phyloP scores from a whole-genome alignment of 2,797 vertebrate genomes.

The Clarias pachynema region DNA sequence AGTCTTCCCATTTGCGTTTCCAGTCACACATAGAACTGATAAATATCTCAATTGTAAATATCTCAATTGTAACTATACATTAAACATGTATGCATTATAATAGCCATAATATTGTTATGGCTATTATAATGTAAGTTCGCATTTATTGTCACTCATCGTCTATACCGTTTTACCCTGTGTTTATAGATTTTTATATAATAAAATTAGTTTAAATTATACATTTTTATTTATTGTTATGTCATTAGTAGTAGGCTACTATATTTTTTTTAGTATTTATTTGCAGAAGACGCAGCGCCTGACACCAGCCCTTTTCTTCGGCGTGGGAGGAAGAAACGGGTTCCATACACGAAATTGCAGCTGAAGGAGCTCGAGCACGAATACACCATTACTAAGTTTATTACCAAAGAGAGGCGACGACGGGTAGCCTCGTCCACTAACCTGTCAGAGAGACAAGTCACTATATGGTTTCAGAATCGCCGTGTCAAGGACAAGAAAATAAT shows the following conservation, averaged over 20 bases:
- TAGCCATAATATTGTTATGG: too few species aligned
- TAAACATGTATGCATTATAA: neutral
- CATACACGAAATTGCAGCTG: constrained; percentile 83
- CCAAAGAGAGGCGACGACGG: constrained; percentile 94
- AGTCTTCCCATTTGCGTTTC: neutral
- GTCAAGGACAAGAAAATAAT: constrained; percentile 84
- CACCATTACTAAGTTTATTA: constrained; percentile 96
- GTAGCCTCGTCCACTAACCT: constrained; percentile 85
- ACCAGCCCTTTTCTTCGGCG: constrained; percentile 75
- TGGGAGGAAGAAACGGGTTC: constrained; percentile 84
- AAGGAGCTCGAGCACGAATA: constrained; percentile 94
- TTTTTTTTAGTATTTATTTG: constrained; percentile 41
- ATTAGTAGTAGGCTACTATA: neutral
- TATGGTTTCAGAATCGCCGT: constrained; percentile 89
- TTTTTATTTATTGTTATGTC: neutral
- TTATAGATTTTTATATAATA: neutral
- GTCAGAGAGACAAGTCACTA: constrained; percentile 85
- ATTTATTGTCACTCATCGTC: too few species aligned
- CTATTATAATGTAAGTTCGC: too few species aligned
- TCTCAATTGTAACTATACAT: neutral
- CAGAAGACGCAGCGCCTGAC: constrained; percentile 80
- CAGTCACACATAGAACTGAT: neutral
- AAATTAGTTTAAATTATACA: neutral
- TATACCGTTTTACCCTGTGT: neutral
- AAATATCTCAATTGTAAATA: neutral